Evolutionary conservation across 2,888 invertebrate species (phyloP).

Genomic region (Hyposoter didymator): DNA sequence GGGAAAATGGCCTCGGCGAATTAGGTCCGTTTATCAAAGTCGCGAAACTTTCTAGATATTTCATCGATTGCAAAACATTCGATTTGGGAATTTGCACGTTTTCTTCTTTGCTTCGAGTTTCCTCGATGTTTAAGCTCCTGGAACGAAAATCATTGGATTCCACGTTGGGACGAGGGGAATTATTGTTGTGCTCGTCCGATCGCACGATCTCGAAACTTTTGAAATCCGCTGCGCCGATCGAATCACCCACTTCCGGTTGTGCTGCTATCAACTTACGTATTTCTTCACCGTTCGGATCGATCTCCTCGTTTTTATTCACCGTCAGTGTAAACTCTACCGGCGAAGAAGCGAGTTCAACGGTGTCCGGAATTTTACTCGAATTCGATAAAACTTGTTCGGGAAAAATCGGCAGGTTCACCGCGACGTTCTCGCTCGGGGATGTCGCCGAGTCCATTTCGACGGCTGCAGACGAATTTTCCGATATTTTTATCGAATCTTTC

Average conservation of each 20-base stretch:
- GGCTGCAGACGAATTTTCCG: not conserved
- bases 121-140: not conserved
- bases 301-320: conserved; percentile 69
- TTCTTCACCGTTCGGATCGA: conserved; percentile 66
- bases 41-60: conserved; percentile 40
- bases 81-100: not conserved
- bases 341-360: conserved; percentile 68
- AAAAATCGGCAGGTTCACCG: not conserved
- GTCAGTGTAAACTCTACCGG: conserved; percentile 75
- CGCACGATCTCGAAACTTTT: conserved; percentile 66
- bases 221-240: conserved; percentile 47
- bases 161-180: not conserved
- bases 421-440: not conserved
- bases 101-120: not conserved
- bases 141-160: not conserved
- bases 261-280: conserved; percentile 71
- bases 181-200: conserved; percentile 56
- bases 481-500: not conserved
- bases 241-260: conserved; percentile 65
- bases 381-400: conserved; percentile 13
- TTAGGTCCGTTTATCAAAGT: conserved; percentile 51
- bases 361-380: conserved; percentile 58
- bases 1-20: conserved; percentile 64
- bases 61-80: conserved; percentile 26
- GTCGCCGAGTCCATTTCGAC: not conserved